Base-by-base conservation (phyloP, 1,140 invertebrate genomes). In the Sinella curviseta region DNA sequence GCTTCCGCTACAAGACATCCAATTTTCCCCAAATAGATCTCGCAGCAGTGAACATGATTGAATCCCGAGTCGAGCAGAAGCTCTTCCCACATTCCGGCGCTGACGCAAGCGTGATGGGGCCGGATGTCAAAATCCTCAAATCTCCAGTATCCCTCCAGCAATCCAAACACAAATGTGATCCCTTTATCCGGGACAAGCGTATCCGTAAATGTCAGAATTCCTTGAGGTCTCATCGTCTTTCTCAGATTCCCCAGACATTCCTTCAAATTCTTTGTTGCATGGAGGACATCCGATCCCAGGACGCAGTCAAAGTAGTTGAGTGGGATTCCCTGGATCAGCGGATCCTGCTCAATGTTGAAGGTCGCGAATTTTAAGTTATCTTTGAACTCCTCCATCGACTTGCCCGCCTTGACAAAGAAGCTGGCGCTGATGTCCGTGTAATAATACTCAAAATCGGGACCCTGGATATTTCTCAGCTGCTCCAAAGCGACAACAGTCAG, bases 391-490 rank as follows among this genome's bases (percentile, higher is more conserved):
- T 76, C 36, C 1, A 81, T 54, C 20, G 12, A 14, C 31, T 36
- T 31, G 17, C 70, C 48, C 0, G 77, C 74, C 24, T 81, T 77
- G 1, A 30, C 35, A 17, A 81, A 74, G 57, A 81, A 81, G n/a
- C 26, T 35, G 16, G 26, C 34, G 28, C 77, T 78, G 70, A 81
- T 79, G 55, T 81, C 80, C 17, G 80, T 81, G 31, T 76, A 81
- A 1, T 74, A 57, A 30, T 78, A 79, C 4, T 33, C 28, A n/a
- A 76, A 60, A 0, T 36, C 28, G 48, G 31, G 26, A 24, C 76
- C 65, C 65, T 30, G 31, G 8, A 67, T 0, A n/a, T 73, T 34
- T 26, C 35, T 39, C 33, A 35, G 16, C 39, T 16, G 14, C 28
- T 3, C 12, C 16, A 78, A 1, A 14, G 73, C 20, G 3, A 4